Evolutionary conservation across 1,140 invertebrate species (phyloP).

Genomic region (Lepidotrigona ventralis): DNA sequence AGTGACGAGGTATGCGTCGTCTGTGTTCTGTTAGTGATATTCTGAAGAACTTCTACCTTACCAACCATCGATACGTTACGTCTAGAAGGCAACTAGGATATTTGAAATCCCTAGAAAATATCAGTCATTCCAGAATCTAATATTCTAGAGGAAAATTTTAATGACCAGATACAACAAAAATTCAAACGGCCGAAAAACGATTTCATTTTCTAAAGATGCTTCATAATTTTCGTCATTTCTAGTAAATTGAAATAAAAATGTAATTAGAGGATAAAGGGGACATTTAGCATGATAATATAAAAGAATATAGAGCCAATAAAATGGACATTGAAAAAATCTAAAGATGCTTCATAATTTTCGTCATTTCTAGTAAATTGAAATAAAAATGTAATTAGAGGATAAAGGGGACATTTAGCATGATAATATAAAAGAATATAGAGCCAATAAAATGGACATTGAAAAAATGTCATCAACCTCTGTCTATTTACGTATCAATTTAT

Average conservation of each 20-base stretch:
- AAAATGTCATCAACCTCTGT: no score
- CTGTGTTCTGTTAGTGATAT: no score
- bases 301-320: neutral
- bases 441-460: neutral
- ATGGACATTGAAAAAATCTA: neutral
- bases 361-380: neutral
- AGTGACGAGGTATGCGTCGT: no score
- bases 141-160: neutral
- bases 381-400: neutral
- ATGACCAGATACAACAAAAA: no score
- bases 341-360: neutral
- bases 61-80: slow-evolving; percentile 19
- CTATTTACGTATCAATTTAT: neutral
- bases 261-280: neutral
- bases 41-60: slow-evolving; percentile 6
- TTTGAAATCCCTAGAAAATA: neutral
- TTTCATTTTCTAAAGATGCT: neutral
- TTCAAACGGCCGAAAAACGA: no score
- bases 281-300: no score
- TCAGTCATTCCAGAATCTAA: neutral
- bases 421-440: neutral
- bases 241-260: neutral
- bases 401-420: neutral
- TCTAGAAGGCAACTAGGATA: neutral
- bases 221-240: neutral